Base-by-base conservation (phyloP, 2,888 invertebrate species). In the Polymixis flavicincta region DNA sequence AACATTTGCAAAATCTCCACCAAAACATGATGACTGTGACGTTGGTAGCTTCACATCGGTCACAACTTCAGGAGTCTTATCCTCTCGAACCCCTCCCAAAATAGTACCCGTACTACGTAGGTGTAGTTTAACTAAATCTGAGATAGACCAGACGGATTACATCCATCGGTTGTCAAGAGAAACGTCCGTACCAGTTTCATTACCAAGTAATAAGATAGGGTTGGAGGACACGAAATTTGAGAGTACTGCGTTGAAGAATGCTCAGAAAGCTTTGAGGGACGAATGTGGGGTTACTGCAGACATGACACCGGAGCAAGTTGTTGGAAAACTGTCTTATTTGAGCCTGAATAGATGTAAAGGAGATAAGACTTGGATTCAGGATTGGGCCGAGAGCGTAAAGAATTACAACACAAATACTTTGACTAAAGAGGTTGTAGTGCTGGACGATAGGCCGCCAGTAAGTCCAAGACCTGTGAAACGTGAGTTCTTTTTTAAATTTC, bases 1-100 rank as follows among this genome's bases (percentile, higher is more conserved):
- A 88, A 96, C 97, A 0, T 97, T 97, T 85, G 94, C 97, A 0
- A 97, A 97, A 89, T 93, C 94, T 0, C 96, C 96, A 9, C 95
- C 95, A 1, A 95, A 95, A 52, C 90, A 94, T 48, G 95, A 93
- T 13, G 95, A 97, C 64, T 87, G 92, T 1, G 97, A 97, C 78
- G 89, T 96, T 64, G 98, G 98, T 17, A 97, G 97, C 80, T 97
- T 98, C 75, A 98, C 98, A 22, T 98, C 98, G 0, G 97, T 98
- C 0, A 98, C 98, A 4, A 97, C 98, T 0, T 98, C 98, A 66
- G 98, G 98, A 1, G 97, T 98, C 14, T 93, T 98, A 82, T 97
- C 97, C 82, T 97, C 97, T 8, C 97, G 97, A 82, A 93, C 88
- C 61, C 90, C 92, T 1, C 78, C 89, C 0, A 94, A 94, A 93